Evolutionary conservation across 1,140 invertebrate species (phyloP).

Genomic region (Spodoptera litura): DNA sequence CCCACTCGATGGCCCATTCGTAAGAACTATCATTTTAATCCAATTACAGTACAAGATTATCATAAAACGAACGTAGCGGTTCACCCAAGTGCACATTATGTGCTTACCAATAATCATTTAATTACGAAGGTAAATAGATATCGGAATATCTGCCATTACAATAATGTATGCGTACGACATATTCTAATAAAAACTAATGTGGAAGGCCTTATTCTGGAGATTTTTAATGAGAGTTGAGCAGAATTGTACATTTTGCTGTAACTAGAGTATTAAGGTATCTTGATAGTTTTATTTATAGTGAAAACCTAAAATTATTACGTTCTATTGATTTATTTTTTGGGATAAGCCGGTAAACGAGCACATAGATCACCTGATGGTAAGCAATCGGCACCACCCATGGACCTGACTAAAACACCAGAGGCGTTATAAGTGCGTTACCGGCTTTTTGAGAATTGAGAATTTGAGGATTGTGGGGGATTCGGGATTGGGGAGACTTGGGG

Average conservation of each 20-base stretch:
- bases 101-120: slow-evolving; percentile 57
- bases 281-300: no score
- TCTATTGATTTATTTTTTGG: no score
- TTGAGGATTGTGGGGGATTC: no score
- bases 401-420: no score
- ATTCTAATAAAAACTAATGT: slow-evolving; percentile 46
- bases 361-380: no score
- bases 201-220: slow-evolving; percentile 30
- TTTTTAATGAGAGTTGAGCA: neutral
- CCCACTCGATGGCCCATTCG: slow-evolving; percentile 22
- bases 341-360: no score
- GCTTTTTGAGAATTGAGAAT: no score
- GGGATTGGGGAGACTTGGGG: no score
- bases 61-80: slow-evolving; percentile 47
- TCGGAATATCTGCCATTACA: slow-evolving; percentile 52
- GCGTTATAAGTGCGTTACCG: no score
- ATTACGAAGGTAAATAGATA: slow-evolving; percentile 52
- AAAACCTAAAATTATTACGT: no score
- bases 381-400: no score
- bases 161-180: slow-evolving; percentile 52
- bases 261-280: no score
- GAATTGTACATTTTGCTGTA: neutral
- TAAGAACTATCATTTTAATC: slow-evolving; percentile 48
- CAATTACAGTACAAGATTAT: slow-evolving; percentile 45
- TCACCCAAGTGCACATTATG: slow-evolving; percentile 49